Evolutionary conservation across 2,113 vertebrate genomes (phyloP).

Genomic region (Mustela lutreola): DNA sequence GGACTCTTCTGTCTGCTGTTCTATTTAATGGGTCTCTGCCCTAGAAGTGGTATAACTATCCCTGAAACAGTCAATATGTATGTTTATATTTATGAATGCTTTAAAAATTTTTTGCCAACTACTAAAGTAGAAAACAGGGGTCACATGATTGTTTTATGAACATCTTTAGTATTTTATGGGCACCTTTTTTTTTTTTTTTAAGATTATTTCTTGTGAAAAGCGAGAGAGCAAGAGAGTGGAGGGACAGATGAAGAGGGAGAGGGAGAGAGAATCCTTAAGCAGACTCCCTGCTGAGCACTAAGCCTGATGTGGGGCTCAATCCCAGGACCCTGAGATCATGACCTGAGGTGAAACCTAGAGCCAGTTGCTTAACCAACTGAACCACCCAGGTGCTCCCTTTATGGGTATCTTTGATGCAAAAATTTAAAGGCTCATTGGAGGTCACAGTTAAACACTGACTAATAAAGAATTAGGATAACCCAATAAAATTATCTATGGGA

Average conservation of each 20-base stretch:
- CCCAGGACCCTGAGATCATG: neutral
- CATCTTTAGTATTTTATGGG: neutral
- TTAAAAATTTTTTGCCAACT: neutral
- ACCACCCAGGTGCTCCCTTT: neutral
- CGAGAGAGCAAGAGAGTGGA: neutral
- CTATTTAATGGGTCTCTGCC: neutral
- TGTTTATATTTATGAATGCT: neutral
- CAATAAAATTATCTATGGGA: neutral
- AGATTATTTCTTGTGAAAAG: neutral
- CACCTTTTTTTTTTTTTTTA: neutral
- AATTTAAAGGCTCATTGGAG: conserved; percentile 1
- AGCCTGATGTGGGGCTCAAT: neutral
- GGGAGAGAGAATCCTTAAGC: neutral
- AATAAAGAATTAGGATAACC: neutral
- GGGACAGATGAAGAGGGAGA: neutral
- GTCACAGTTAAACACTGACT: neutral
- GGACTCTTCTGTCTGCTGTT: neutral
- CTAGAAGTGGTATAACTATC: neutral
- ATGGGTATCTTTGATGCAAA: conserved; percentile 14
- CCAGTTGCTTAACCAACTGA: neutral
- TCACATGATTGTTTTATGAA: neutral
- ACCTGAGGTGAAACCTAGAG: neutral
- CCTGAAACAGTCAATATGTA: neutral
- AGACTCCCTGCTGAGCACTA: neutral
- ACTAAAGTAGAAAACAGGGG: neutral